Base-by-base conservation (phyloP, 2,797 vertebrate species). In the Microctenopoma lineatum region DNA sequence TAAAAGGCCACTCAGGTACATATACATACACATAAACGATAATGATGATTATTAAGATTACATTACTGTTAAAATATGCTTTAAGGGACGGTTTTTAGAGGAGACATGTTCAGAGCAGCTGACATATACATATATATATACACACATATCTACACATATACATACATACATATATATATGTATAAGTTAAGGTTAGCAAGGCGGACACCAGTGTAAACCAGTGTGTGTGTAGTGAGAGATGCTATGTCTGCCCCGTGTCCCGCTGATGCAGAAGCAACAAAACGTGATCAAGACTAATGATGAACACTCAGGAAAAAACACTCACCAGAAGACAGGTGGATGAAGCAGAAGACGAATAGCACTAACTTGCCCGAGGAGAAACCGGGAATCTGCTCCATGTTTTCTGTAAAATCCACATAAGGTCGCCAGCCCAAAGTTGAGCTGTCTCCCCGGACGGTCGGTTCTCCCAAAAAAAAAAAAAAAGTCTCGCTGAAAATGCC, bases 341-440 rank as follows among this genome's bases (percentile, higher is more conserved):
- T 12, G 84, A 92, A 92, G 77, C 83, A 90, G 62, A 91, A 61
- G 70, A 90, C 50, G 10, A 94, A 58, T 58, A 92, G 72, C 72
- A 94, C 73, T 25, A 90, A 73, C 86, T 68, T 91, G 67, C 89
- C 93, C 81, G 88, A 87, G 78, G 81, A 90, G 64, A 89, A 81
- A 90, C 85, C 91, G 89, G 94, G 90, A 70, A 90, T 77, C 70
- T 85, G 90, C 88, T 93, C 93, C 94, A 95, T 95, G 53, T 81
- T 93, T 91, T 91, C 77, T 78, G 91, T 93, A 92, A 90, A 93
- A 94, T 94, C 94, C 94, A 93, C 94, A 95, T 95, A 94, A 89
- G 92, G 93, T 90, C 91, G 80, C 84, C 86, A 92, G 93, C 89
- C 85, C 91, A 59, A 83, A 91, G 83, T 86, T 84, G 84, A 89